A percentile compares a stretch with the other conserved stretches of the same genome.
phyloP scores from a whole-genome alignment of 2,888 invertebrate species.

The Neelides folsomi region DNA sequence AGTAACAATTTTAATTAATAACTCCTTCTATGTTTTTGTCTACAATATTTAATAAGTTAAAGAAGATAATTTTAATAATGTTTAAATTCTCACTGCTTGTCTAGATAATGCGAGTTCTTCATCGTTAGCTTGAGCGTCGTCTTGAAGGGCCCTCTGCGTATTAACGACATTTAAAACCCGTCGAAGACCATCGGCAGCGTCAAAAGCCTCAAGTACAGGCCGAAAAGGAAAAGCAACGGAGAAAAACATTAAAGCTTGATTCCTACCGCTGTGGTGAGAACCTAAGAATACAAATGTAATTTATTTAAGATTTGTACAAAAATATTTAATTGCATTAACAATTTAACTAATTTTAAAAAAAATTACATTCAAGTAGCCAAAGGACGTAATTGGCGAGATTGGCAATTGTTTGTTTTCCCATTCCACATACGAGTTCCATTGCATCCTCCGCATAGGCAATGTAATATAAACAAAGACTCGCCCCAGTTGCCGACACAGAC shows the following conservation, averaged over 20 bases:
- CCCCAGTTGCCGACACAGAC: conserved; percentile 89
- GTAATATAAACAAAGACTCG: conserved; percentile 91
- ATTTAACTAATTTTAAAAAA: too few relatives aligned
- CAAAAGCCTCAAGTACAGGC: conserved; percentile 86
- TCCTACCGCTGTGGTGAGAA: conserved; percentile 92
- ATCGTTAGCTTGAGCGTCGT: neutral
- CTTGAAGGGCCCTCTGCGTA: conserved; percentile 8
- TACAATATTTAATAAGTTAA: neutral
- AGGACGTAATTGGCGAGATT: conserved; percentile 58
- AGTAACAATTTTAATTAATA: too few relatives aligned
- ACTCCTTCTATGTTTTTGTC: neutral
- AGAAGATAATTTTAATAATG: neutral
- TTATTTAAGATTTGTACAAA: too few relatives aligned
- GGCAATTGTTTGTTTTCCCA: conserved; percentile 48
- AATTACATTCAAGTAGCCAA: conserved; percentile 81
- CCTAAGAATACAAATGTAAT: too few relatives aligned
- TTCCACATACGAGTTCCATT: conserved; percentile 84
- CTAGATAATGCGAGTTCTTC: neutral
- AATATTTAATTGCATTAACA: too few relatives aligned
- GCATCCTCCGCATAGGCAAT: conserved; percentile 94
- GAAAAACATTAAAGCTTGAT: conserved; percentile 97
- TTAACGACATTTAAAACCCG: conserved; percentile 81
- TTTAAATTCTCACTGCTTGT: neutral
- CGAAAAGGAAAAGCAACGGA: conserved; percentile 85
- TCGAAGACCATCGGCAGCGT: conserved; percentile 81